Base-by-base conservation (phyloP, 2,888 invertebrate species). In the Mongoloraphidia duomilia region DNA sequence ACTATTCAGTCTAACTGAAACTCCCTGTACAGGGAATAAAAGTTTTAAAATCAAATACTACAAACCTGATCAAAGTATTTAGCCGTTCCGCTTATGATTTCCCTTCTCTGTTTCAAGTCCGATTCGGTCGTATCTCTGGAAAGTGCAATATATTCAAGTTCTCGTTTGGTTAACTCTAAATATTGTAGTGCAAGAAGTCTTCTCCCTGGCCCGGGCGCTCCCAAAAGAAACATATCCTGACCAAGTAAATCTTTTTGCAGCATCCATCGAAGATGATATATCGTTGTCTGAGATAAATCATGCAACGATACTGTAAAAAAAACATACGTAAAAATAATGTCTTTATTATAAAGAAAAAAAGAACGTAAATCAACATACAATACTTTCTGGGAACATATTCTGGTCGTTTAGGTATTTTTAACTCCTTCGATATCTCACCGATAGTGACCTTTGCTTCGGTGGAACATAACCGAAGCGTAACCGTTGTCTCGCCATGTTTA, bases 61-160 rank as follows among this genome's bases (percentile, higher is more conserved):
- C 49, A 55, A 60, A 88, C 89, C 77, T 95, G 92, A 71, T 97
- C 94, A 64, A 92, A 84, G 69, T 95, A 96, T 61, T 79, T 81
- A 0, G 95, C 93, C 37, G 88, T 90, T 13, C 91, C 91, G 49
- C 76, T 73, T 53, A 81, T 76, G 49, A 97, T 95, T 69, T 97
- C 96, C 56, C 96, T 74, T 46, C 96, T 73, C 65, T 97, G 96
- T 64, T 97, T 97, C 33, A 97, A 74, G 67, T 97, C 97, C 5
- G 93, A 87, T 67, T 97, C 97, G 0, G 96, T 97, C 0, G 96
- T 95, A 63, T 97, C 97, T 55, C 96, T 73, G 33, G 94, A 94
- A 13, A 97, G 70, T 1, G 94, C 84, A 26, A 97, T 84, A 69
- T 94, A 96, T 65, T 97, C 96, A 46, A 88, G 71, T 71, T 97